A percentile compares a stretch with the other conserved stretches of the same genome.
phyloP scores from a whole-genome alignment of 2,888 invertebrate species.

The Slavum lentiscoides region DNA sequence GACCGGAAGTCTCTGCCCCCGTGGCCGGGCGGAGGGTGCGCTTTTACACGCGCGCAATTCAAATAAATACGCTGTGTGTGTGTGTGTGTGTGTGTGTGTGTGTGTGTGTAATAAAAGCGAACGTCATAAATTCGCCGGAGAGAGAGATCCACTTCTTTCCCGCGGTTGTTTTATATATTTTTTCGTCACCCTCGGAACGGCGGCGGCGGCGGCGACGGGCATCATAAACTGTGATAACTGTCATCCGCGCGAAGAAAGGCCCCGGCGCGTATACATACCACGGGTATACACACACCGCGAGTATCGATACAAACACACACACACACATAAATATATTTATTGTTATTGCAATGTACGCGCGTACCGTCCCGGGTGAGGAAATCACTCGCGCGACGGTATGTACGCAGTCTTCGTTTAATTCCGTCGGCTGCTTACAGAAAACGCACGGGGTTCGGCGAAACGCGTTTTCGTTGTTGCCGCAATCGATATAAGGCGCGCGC shows the following conservation, averaged over 20 bases:
- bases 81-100: background rate
- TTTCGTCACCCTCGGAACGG: conserved; percentile 25
- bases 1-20: conserved; percentile 48
- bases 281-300: background rate
- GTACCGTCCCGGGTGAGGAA: too few species aligned
- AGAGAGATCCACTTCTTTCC: conserved; percentile 44
- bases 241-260: conserved; percentile 41
- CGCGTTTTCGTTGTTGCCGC: too few species aligned
- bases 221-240: conserved; percentile 52
- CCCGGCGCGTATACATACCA: background rate
- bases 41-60: background rate
- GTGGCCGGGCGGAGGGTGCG: background rate
- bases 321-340: too few species aligned
- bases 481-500: too few species aligned
- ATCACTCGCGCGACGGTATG: too few species aligned
- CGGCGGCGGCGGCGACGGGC: background rate
- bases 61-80: too few species aligned
- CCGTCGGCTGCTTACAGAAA: too few species aligned
- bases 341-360: too few species aligned
- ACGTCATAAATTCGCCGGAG: conserved; percentile 51
- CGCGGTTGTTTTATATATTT: conserved; percentile 36
- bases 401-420: too few species aligned
- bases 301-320: too few species aligned
- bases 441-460: too few species aligned
- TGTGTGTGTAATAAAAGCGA: conserved; percentile 37